phyloP scores from a whole-genome alignment of 2,888 invertebrate genomes.

The Phorcus lineatus region DNA sequence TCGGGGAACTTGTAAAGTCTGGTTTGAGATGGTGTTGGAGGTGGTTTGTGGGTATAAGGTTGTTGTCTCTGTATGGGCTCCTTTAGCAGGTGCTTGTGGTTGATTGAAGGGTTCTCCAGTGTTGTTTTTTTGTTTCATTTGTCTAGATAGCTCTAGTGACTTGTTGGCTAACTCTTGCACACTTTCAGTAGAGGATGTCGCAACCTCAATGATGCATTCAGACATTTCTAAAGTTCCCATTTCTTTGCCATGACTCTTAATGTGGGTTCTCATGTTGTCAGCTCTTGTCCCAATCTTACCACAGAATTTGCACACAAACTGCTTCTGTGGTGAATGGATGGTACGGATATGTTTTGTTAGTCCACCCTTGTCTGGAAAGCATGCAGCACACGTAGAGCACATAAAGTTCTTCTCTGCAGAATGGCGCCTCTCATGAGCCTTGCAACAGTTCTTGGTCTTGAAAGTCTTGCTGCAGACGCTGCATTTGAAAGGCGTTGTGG shows the following conservation, averaged over 20 bases:
- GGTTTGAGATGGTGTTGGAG: neutral
- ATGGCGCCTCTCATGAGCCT: slow-evolving; percentile 68
- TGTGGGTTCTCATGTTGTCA: slow-evolving; percentile 68
- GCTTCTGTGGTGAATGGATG: slow-evolving; percentile 62
- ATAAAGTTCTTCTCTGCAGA: slow-evolving; percentile 55
- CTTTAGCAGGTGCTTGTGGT: neutral
- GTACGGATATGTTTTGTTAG: slow-evolving; percentile 68
- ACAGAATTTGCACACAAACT: slow-evolving; percentile 68
- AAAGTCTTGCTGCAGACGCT: slow-evolving; percentile 64
- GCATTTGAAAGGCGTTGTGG: slow-evolving; percentile 60
- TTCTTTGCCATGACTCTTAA: slow-evolving; percentile 57
- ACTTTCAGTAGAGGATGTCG: neutral
- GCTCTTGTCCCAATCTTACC: slow-evolving; percentile 61
- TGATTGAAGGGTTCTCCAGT: neutral
- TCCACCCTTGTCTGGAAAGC: slow-evolving; percentile 71
- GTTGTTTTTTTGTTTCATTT: neutral
- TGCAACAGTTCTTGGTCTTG: slow-evolving; percentile 66
- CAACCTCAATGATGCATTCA: slow-evolving; percentile 24
- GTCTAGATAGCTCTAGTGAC: neutral
- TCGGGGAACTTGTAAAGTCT: neutral
- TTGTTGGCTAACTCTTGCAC: neutral
- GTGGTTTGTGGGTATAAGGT: neutral
- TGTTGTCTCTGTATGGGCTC: neutral
- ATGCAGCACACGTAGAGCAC: slow-evolving; percentile 62
- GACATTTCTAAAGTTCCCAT: slow-evolving; percentile 14